Evolutionary conservation across 2,888 invertebrate genomes (phyloP).

Genomic region (Epirrita christyi): DNA sequence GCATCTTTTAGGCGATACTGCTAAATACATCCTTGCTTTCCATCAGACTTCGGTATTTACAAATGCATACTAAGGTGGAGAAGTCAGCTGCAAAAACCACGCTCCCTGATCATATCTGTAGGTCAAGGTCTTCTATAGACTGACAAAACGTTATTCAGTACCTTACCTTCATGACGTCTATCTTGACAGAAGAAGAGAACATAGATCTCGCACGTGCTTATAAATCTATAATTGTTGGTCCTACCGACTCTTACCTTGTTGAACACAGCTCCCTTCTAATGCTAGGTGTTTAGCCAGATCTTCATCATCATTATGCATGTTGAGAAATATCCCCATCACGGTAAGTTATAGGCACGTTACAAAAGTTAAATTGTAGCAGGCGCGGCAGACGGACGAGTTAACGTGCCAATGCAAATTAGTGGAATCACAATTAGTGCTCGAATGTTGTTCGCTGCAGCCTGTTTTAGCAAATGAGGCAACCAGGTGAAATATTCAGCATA

Average conservation of each 20-base stretch:
- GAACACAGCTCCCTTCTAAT: constrained; percentile 10
- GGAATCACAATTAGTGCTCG: constrained; percentile 77
- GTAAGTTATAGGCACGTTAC: constrained; percentile 27
- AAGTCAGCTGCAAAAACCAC: no score
- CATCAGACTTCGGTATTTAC: no score
- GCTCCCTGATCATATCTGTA: no score
- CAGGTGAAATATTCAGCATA: constrained; percentile 59
- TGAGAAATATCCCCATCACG: constrained; percentile 20
- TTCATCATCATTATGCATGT: constrained; percentile 22
- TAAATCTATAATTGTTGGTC: no score
- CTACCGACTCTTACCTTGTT: background rate
- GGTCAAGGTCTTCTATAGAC: no score
- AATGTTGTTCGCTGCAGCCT: constrained; percentile 70
- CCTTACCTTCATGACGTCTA: no score
- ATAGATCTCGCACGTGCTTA: no score
- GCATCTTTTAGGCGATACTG: background rate
- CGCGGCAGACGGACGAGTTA: constrained; percentile 52
- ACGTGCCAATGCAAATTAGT: constrained; percentile 71
- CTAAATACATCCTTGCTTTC: no score
- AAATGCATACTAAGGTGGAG: no score
- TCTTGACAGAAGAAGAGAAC: no score
- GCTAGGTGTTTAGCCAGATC: constrained; percentile 5
- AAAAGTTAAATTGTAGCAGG: constrained; percentile 47
- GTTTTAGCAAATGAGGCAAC: constrained; percentile 71
- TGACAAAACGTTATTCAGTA: no score